Percentiles rank a stretch among this genome's conserved stretches.
These are phyloP conservation scores for Euschistus heros DNA, from an alignment of 1,140 invertebrate species.

Conservation along the genomic window DNA sequence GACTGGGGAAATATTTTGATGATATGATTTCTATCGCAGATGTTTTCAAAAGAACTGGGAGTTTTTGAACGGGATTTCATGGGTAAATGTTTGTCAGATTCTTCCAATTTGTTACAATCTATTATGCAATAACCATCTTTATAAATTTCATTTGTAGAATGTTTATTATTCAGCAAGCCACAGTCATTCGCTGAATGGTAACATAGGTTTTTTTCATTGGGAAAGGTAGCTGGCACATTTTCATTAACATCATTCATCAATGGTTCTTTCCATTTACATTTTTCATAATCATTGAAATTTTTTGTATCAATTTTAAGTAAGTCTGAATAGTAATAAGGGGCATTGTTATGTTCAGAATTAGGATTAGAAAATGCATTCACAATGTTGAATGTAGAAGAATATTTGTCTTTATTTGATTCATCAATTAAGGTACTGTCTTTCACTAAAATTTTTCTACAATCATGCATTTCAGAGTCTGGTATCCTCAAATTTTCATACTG, in stretches of 20 bases:
- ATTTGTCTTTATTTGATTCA: background rate
- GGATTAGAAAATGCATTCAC: background rate
- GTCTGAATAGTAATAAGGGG: slow-evolving; percentile 81
- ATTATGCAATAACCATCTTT: background rate
- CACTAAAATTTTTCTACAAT: too few species aligned
- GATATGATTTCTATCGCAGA: background rate
- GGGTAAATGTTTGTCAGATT: background rate
- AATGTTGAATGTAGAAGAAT: background rate
- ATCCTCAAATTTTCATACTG: background rate
- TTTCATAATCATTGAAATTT: slow-evolving; percentile 10
- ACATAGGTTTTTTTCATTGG: background rate
- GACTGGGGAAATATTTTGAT: background rate
- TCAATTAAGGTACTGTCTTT: slow-evolving; percentile 33
- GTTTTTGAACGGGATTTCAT: background rate
- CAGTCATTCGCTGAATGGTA: background rate
- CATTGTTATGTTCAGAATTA: slow-evolving; percentile 32
- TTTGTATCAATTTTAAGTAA: slow-evolving; percentile 36
- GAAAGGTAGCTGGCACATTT: background rate
- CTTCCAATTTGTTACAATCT: background rate
- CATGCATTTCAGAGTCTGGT: too few species aligned
- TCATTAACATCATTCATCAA: background rate
- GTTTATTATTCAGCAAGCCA: background rate
- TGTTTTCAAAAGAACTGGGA: background rate
- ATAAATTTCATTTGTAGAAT: background rate
- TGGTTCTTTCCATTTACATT: background rate